These are phyloP conservation scores for Miltochrista miniata DNA, from an alignment of 2,888 invertebrate genomes.

Conservation along the genomic window DNA sequence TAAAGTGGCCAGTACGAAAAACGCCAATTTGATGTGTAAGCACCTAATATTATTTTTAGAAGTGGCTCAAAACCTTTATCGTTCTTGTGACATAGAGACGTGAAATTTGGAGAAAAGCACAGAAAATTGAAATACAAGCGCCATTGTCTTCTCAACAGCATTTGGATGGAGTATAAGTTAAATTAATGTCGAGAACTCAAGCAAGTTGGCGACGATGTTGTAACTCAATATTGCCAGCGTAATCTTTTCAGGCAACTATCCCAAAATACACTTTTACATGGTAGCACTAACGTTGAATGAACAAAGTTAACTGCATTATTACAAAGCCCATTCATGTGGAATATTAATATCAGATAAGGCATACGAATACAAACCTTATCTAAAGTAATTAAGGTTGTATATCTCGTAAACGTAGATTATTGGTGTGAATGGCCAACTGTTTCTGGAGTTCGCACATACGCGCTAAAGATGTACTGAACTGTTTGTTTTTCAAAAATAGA, in stretches of 20 bases:
- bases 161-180: no score
- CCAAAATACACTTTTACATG: constrained; percentile 4
- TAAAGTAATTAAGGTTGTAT: constrained; percentile 1
- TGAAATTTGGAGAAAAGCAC: no score
- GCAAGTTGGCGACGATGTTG: no score
- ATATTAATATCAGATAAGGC: constrained; percentile 23
- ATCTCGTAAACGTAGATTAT: not conserved
- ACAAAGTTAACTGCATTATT: constrained; percentile 37
- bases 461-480: constrained; percentile 9
- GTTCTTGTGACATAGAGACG: no score
- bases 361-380: constrained; percentile 8
- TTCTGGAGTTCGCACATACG: constrained; percentile 31
- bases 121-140: no score
- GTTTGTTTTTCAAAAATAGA: constrained; percentile 12
- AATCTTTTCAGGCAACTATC: constrained; percentile 2
- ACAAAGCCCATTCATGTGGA: constrained; percentile 40
- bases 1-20: no score
- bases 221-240: no score
- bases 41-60: no score
- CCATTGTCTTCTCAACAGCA: no score
- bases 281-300: constrained; percentile 34
- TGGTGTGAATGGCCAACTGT: constrained; percentile 23
- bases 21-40: no score
- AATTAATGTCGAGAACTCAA: no score
- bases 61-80: no score